A percentile compares a stretch with the other conserved stretches of the same genome.
Evolutionary conservation across 2,888 invertebrate genomes (phyloP).

Genomic region (Lepeophtheirus nordmannii): DNA sequence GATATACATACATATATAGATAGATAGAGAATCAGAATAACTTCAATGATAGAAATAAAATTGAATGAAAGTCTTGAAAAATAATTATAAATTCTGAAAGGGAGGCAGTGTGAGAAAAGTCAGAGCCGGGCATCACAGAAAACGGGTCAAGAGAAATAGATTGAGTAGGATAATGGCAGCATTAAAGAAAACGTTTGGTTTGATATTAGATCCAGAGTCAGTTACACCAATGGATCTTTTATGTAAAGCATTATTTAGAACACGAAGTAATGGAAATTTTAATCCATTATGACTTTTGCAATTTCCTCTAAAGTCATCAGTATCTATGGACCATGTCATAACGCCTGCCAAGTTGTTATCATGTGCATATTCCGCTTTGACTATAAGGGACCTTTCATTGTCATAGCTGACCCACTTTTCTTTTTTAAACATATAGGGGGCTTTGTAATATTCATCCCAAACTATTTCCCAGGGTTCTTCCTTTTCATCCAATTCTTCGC

Average conservation of each 20-base stretch:
- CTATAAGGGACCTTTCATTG: constrained; percentile 52
- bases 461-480: constrained; percentile 46
- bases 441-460: constrained; percentile 51
- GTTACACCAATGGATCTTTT: constrained; percentile 2
- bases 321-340: constrained; percentile 80
- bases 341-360: constrained; percentile 53
- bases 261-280: constrained; percentile 54
- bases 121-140: background rate
- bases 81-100: too few species aligned
- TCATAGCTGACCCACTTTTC: constrained; percentile 57
- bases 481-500: constrained; percentile 18
- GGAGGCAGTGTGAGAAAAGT: too few species aligned
- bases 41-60: too few species aligned
- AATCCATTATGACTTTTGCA: constrained; percentile 37
- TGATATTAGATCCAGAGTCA: background rate
- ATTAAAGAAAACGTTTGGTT: too few species aligned
- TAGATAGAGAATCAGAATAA: too few species aligned
- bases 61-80: too few species aligned
- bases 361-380: constrained; percentile 48
- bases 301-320: constrained; percentile 63
- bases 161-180: too few species aligned
- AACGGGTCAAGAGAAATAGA: background rate
- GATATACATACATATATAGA: too few species aligned
- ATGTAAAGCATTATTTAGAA: constrained; percentile 50
- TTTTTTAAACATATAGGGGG: constrained; percentile 46